These are phyloP conservation scores for Xestoiulus laeticollis DNA, from an alignment of 2,888 invertebrate species.

Conservation along the genomic window DNA sequence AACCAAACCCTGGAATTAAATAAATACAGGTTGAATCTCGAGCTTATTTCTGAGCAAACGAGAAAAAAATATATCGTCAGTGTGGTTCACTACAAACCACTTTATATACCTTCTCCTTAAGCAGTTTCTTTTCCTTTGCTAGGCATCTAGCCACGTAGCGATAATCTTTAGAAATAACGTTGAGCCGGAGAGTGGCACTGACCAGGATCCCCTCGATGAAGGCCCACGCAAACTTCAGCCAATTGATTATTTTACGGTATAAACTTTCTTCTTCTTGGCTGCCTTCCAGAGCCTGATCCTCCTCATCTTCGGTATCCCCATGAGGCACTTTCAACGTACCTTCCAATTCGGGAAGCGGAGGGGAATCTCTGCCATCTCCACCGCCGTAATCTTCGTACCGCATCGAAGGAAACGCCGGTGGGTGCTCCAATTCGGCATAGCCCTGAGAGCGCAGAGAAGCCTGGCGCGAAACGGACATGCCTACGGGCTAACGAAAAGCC, in stretches of 20 bases:
- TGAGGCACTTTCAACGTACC: conserved; percentile 21
- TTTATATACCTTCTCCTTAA: conserved; percentile 74
- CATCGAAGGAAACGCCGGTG: conserved; percentile 49
- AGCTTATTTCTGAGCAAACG: no score
- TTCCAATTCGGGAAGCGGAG: conserved; percentile 51
- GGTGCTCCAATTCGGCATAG: conserved; percentile 50
- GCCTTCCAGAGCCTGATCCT: conserved; percentile 44
- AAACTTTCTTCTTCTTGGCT: conserved; percentile 52
- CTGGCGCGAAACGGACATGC: conserved; percentile 55
- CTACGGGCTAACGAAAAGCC: conserved; percentile 48
- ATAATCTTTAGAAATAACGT: conserved; percentile 91
- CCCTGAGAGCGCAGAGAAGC: conserved; percentile 55
- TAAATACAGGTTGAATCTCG: no score
- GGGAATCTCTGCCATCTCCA: conserved; percentile 42
- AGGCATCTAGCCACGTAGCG: conserved; percentile 91
- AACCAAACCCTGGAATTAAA: conserved; percentile 47
- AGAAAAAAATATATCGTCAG: no score
- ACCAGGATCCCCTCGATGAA: conserved; percentile 82
- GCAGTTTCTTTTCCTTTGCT: conserved; percentile 83
- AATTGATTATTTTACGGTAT: conserved; percentile 66
- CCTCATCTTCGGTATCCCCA: conserved; percentile 46
- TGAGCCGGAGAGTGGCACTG: conserved; percentile 81
- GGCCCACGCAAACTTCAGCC: conserved; percentile 72
- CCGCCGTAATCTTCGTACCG: conserved; percentile 51
- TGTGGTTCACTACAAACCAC: no score